Base-by-base conservation (phyloP, 2,797 vertebrate species). In the Vespertilio murinus region DNA sequence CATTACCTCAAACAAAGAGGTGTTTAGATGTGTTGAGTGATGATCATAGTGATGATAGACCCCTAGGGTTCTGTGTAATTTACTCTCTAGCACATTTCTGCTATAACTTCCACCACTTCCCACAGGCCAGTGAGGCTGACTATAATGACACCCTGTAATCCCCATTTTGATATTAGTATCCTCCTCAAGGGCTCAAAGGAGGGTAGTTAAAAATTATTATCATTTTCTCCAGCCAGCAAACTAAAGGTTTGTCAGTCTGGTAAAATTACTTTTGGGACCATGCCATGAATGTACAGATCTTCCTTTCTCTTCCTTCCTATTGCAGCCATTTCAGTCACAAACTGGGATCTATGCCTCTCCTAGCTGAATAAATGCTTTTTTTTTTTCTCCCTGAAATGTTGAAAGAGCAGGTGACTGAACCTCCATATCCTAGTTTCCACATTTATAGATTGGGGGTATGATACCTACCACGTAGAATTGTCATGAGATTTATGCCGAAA, bases 111-210 rank as follows among this genome's bases (percentile, higher is more conserved):
- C 9, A 64, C 35, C 25, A 7, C 52, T 49, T 79, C 74, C 94
- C 90, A 54, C 30, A 35, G 82, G 40, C 35, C 40, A 82, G 47
- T 33, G 88, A 88, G 73, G 67, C 5, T 87, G 80, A 75, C 25
- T 86, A n/a, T 94, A 95, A 95, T 88, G 85, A 93, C 64, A 91
- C 70, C 33, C 93, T 75, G 69, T 89, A 89, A 91, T 84, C 61
- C 64, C 67, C 22, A n/a, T 61, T 93, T 93, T 93, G 71, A 82
- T 64, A 93, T 83, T 74, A 85, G 45, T 79, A 81, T 91, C 90
- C 84, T 94, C 65, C 85, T 64, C 67, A 45, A 73, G 88, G 38
- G 13, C 42, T 86, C 67, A 95, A 69, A 73, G 54, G 16, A 75
- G 16, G 30, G 54, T 56, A 59, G 35, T 71, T 93, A 93, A 94